Evolutionary conservation across 2,888 invertebrate species (phyloP), one percentile per base, ranked within the genome.

Genomic region (Drosophila multiciliata): DNA sequence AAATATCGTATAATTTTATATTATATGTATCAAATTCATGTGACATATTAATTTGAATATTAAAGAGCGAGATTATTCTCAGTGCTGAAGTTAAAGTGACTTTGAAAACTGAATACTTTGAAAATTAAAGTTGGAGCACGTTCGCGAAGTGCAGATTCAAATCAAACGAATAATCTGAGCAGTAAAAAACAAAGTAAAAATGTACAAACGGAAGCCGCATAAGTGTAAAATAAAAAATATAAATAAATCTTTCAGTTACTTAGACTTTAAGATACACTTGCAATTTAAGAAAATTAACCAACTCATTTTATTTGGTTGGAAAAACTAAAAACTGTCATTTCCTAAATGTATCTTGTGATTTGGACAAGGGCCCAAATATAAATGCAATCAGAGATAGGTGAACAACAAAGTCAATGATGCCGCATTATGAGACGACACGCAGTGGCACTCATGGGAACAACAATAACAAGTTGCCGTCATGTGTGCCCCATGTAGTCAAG

Each of bases 321-420:
- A 26, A 32, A 23, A 23, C 12, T 17, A 6, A 12, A 35, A 20
- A 40, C 2, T 17, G 33, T 12, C 38, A 49, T n/a, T 38, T 52
- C 20, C 48, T 5, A 6, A 63, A 40, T 38, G 54, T 38, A 26
- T 64, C 23, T 8, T 26, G 42, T 62, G 53, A n/a, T 29, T 49
- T 52, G 36, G 29, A 54, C 59, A 63, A 67, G 62, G 55, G 67
- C 55, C 64, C 52, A 73, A 73, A 72, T 68, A 73, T 66, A 82
- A 85, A 75, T 55, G 72, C 66, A 69, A 79, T 87, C 80, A 85
- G 74, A 64, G 52, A 82, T 71, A 61, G 55, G 52, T 45, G 45
- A 63, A 65, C 42, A 62, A 66, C 66, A 42, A 63, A 50, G 62
- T 68, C 83, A 73, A 69, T 67, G 64, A 69, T 23, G 32, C 8